Conservation (phyloP, 2,113 vertebrate genomes). For the Cygnus atratus region DNA sequence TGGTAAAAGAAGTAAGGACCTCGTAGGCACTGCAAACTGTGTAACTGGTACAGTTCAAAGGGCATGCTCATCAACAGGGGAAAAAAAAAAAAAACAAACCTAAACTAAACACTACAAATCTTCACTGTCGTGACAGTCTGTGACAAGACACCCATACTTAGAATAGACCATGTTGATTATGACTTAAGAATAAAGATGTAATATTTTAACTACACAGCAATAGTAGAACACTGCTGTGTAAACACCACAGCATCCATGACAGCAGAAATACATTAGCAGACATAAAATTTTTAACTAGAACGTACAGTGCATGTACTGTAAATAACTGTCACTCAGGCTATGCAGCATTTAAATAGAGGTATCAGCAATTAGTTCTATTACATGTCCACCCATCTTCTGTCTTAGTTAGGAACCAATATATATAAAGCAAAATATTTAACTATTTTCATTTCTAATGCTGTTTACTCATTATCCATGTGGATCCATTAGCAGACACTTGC, state of each 20-base stretch:
- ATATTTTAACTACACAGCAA: neutral
- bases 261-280: neutral
- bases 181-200: neutral
- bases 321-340: neutral
- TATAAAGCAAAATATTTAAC: neutral
- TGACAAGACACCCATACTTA: conserved; percentile 1
- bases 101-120: neutral
- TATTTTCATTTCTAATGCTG: neutral
- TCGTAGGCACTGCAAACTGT: neutral
- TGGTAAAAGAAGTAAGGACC: neutral
- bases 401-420: neutral
- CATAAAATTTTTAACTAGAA: neutral
- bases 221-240: neutral
- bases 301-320: neutral
- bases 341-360: neutral
- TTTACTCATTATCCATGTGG: neutral
- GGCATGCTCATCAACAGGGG: neutral
- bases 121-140: conserved; percentile 15
- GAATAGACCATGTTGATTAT: neutral
- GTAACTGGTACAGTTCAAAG: neutral
- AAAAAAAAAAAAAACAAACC: too few relatives aligned
- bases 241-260: neutral
- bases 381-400: too few relatives aligned
- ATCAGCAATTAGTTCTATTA: neutral
- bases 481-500: neutral